phyloP scores from a whole-genome alignment of 2,113 vertebrate species.

The Lichenostomus cassidix region DNA sequence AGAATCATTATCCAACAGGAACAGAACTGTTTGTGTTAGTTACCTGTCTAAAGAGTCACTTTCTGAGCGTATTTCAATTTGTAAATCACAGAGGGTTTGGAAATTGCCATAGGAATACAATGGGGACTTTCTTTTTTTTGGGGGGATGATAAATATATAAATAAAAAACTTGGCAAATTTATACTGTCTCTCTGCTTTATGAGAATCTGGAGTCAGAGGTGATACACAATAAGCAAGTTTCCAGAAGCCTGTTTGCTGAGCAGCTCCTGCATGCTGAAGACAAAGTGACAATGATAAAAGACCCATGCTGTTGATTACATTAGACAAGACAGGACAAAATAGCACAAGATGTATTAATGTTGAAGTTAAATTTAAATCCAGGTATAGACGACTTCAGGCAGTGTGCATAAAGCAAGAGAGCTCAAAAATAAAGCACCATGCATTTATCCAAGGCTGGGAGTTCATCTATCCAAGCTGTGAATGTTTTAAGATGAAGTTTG shows the following conservation, averaged over 20 bases:
- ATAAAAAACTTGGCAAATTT: background rate
- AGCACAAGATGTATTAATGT: constrained; percentile 63
- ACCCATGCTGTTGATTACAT: constrained; percentile 51
- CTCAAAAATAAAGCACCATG: background rate
- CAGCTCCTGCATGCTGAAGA: background rate
- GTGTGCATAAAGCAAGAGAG: background rate
- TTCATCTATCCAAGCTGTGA: background rate
- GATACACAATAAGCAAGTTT: constrained; percentile 48
- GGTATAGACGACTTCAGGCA: background rate
- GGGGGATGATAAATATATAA: background rate
- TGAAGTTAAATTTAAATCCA: constrained; percentile 66
- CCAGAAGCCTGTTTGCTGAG: constrained; percentile 39
- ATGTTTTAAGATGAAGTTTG: background rate
- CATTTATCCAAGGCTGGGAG: background rate
- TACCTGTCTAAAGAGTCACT: background rate
- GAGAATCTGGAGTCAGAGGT: constrained; percentile 50
- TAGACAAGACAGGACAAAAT: constrained; percentile 68
- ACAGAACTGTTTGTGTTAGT: background rate
- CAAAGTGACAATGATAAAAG: constrained; percentile 70
- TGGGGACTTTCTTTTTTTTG: background rate
- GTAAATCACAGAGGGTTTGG: background rate
- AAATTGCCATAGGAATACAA: background rate
- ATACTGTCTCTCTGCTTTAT: background rate
- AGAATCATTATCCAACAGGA: background rate
- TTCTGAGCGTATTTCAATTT: background rate